phyloP scores from a whole-genome alignment of 2,797 vertebrate genomes.

The Threskiornis aethiopicus region DNA sequence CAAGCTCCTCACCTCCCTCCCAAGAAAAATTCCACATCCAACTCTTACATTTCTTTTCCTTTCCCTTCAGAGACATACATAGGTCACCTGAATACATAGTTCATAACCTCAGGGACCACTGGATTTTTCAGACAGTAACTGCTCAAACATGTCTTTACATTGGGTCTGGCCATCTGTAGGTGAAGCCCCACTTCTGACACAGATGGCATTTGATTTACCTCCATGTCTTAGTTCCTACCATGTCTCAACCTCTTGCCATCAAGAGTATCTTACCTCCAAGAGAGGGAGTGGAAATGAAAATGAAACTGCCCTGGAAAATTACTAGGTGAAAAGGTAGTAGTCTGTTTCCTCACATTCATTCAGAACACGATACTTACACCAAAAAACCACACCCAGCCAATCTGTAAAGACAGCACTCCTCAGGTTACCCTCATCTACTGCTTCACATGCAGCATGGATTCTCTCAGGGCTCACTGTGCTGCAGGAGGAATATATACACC shows the following conservation, averaged over 20 bases:
- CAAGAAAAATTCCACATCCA: slow-evolving; percentile 62
- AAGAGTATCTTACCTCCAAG: neutral
- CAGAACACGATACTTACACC: neutral
- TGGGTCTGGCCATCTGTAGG: neutral
- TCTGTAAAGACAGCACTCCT: neutral
- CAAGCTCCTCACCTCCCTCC: slow-evolving; percentile 46
- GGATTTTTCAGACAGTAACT: neutral
- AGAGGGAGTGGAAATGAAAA: neutral
- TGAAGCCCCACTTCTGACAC: neutral
- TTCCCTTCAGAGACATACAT: neutral
- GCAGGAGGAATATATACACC: neutral
- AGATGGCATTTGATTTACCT: neutral
- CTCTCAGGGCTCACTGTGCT: neutral
- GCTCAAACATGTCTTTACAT: neutral
- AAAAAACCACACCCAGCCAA: neutral
- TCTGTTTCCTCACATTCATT: neutral
- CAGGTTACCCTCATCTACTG: neutral
- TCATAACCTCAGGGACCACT: neutral
- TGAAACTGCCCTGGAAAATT: neutral
- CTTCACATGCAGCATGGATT: neutral
- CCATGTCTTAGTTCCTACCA: neutral
- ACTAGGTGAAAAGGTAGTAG: neutral
- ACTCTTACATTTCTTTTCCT: neutral
- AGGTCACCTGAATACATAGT: neutral
- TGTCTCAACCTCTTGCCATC: neutral